Conservation (phyloP, 1,140 invertebrate species). For the Harpegnathos saltator region DNA sequence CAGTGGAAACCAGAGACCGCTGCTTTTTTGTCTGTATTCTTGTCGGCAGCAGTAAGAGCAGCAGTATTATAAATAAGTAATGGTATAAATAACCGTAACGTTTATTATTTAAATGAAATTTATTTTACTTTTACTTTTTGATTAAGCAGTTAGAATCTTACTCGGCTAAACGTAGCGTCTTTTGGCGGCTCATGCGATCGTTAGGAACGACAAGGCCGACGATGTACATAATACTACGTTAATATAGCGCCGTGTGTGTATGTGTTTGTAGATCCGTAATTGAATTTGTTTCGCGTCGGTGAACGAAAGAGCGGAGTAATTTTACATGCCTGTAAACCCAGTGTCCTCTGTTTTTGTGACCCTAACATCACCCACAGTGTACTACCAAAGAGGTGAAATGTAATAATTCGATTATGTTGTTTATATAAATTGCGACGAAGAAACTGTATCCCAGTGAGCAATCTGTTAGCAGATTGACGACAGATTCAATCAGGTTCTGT, state of each 20-base stretch:
- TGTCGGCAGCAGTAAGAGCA: too few relatives aligned
- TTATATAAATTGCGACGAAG: conserved; percentile 63
- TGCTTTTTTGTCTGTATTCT: too few relatives aligned
- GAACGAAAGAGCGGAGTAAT: conserved; percentile 12
- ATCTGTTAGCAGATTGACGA: too few relatives aligned
- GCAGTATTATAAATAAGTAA: too few relatives aligned
- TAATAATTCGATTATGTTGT: conserved; percentile 46
- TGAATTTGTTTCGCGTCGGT: conserved; percentile 33
- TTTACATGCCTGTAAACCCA: conserved; percentile 22
- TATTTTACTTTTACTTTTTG: not conserved
- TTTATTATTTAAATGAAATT: not conserved
- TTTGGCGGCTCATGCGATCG: conserved; percentile 23
- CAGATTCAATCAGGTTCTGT: too few relatives aligned
- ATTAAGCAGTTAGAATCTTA: conserved; percentile 27
- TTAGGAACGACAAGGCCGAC: conserved; percentile 45
- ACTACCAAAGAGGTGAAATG: conserved; percentile 65
- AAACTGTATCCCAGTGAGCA: too few relatives aligned
- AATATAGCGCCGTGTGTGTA: conserved; percentile 50
- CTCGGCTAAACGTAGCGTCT: conserved; percentile 33
- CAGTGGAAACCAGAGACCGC: too few relatives aligned
- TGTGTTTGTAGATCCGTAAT: conserved; percentile 50
- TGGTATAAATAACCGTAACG: too few relatives aligned
- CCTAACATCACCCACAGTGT: conserved; percentile 27
- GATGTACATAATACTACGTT: conserved; percentile 67
- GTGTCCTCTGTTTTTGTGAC: conserved; percentile 38